Conservation (phyloP, 2,113 vertebrate species). For the Tichodroma muraria region DNA sequence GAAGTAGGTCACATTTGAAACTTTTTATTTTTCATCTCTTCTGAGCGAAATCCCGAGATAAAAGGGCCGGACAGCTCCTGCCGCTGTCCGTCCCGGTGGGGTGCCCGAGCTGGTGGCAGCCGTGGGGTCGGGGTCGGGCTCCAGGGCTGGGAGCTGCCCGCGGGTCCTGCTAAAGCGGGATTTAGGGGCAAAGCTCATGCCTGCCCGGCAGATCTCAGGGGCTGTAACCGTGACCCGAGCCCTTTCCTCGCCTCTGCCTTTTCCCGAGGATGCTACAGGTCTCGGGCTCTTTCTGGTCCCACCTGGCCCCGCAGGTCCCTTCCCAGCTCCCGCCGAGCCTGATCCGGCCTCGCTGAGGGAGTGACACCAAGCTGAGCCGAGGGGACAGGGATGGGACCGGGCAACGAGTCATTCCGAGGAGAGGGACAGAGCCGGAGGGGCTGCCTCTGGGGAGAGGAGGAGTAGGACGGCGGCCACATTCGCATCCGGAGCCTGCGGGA, state of each 20-base stretch:
- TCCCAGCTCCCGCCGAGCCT: no score
- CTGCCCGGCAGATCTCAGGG: not conserved
- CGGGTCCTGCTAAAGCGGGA: not conserved
- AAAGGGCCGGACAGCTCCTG: not conserved
- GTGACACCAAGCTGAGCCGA: not conserved
- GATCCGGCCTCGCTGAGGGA: not conserved
- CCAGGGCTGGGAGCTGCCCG: not conserved
- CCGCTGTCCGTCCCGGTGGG: not conserved
- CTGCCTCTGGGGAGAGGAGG: not conserved
- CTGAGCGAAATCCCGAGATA: not conserved
- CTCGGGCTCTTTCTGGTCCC: not conserved
- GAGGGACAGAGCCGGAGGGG: not conserved
- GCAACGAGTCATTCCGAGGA: not conserved
- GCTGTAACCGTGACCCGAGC: not conserved
- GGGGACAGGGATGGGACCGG: not conserved
- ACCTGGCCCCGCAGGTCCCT: not conserved
- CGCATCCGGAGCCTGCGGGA: not conserved
- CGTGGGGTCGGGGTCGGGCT: not conserved
- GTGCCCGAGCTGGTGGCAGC: not conserved
- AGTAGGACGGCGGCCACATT: not conserved
- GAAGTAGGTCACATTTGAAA: constrained; percentile 57
- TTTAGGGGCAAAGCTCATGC: not conserved
- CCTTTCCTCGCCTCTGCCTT: not conserved
- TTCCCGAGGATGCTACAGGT: not conserved
- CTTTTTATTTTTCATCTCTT: constrained; percentile 43